Evolutionary conservation across 2,113 vertebrate species (phyloP), one percentile per base, ranked within the genome.

Genomic region (Hepsetus odoe): DNA sequence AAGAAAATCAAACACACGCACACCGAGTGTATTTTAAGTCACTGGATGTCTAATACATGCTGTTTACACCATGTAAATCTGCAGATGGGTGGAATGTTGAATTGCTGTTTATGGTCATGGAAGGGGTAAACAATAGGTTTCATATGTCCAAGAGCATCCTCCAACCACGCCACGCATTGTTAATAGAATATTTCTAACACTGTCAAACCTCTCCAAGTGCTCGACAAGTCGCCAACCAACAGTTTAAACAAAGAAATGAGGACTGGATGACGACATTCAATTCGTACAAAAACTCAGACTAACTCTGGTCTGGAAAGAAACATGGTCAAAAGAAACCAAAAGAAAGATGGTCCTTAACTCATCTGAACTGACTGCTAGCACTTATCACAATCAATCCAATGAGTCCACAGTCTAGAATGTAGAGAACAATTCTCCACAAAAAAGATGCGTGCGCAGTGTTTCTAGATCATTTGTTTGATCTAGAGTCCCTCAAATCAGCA

Each of bases 401-500:
- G 75, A 32, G 51, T 69, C 81, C 56, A 70, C 77, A 77, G 32
- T 72, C 86, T 82, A 80, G 24, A 82, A 80, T 24, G 77, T 38
- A 77, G 86, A 74, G 62, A 87, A 80, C 56, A 32, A 83, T 78
- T 81, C 77, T 87, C 89, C 87, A 84, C 66, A 79, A 64, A 20
- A 76, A 77, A 65, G 8, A 76, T 81, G 82, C 86, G 82, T 80
- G 74, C 79, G 74, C 81, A 86, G 86, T 7, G 61, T 77, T 85
- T 65, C 65, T 72, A 42, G 67, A 75, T 83, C 71, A 85, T 82
- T 85, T 83, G 82, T 86, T 86, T 13, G 42, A 44, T 55, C 64
- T n/a, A n/a, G 58, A 75, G 61, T 67, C 53, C 87, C 89, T 90
- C 86, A 85, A 72, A 79, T n/a, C n/a, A n/a, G n/a, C n/a, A n/a